Percentiles rank a stretch among this genome's conserved stretches.
phyloP scores from a whole-genome alignment of 2,113 vertebrate genomes.

The Siniperca knerii region DNA sequence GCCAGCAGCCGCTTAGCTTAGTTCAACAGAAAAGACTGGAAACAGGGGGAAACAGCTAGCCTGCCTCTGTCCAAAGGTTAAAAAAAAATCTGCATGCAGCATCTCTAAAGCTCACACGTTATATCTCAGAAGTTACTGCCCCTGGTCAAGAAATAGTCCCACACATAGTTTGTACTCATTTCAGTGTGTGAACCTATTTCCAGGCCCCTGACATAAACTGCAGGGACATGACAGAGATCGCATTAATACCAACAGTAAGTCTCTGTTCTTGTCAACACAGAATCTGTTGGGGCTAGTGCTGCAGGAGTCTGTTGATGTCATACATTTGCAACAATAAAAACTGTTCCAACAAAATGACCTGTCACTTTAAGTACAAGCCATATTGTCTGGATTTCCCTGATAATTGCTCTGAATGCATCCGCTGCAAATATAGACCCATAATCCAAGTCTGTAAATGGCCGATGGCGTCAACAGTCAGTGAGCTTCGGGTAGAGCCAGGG shows the following conservation, averaged over 20 bases:
- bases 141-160: neutral
- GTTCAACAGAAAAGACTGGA: neutral
- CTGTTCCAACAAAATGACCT: constrained; percentile 32
- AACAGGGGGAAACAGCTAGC: neutral
- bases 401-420: constrained; percentile 58
- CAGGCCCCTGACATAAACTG: constrained; percentile 20
- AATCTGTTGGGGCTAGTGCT: constrained; percentile 18
- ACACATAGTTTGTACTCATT: constrained; percentile 1
- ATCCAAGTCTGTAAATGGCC: constrained; percentile 46
- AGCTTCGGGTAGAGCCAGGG: constrained; percentile 46
- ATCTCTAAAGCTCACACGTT: constrained; percentile 9
- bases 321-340: constrained; percentile 47
- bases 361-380: constrained; percentile 38
- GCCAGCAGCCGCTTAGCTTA: neutral
- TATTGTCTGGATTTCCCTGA: constrained; percentile 52
- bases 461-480: constrained; percentile 42
- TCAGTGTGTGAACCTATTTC: constrained; percentile 29
- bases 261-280: constrained; percentile 7
- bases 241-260: constrained; percentile 21
- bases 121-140: neutral
- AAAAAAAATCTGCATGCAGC: neutral
- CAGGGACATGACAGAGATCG: constrained; percentile 32
- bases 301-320: constrained; percentile 14
- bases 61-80: neutral
- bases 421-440: constrained; percentile 42